Evolutionary conservation across 1,140 invertebrate species (phyloP), one percentile per base, ranked within the genome.

Genomic region (Megathymus violae): DNA sequence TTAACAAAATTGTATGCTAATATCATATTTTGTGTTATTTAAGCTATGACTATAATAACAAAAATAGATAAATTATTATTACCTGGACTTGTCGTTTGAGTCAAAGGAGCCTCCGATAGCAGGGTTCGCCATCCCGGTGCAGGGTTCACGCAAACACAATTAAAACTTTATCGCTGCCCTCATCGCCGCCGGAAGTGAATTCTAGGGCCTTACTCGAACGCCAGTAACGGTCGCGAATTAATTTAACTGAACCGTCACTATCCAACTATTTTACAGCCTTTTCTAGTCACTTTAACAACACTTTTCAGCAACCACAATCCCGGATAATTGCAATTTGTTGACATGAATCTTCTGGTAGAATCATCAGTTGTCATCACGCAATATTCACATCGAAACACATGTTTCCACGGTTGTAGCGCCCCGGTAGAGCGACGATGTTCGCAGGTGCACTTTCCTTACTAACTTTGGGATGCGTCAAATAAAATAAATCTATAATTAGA

Each of bases 51-150:
- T 22, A 22, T 22, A 5, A 31, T 31, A 31, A 31, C 27, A 31
- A 4, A 4, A 25, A 5, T 3, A 6, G 9, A 38, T 1, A 31
- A 58, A 16, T 16, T 13, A 44, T 13, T 13, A 46, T 70, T 64
- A 95, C 95, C 94, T 95, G 76, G 92, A 92, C 86, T 93, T 94
- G 83, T 95, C 94, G 89, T 94, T 94, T 64, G 94, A 94, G 91
- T 95, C 94, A 86, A 95, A 95, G 41, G 93, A 92, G 68, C 91
- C 93, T 79, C 94, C 93, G 92, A 95, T 95, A 67, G 85, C 91
- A 54, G 87, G 78, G 69, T 86, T 88, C 75, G 88, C 85, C 88
- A 90, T 90, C 63, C 74, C 72, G 75, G 38, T 44, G 61, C 61
- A 60, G 50, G 64, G 41, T 56, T 71, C 44, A 76, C 63, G 46